These are phyloP conservation scores for Monarcha castaneiventris DNA, from an alignment of 2,113 vertebrate genomes.

Conservation along the genomic window DNA sequence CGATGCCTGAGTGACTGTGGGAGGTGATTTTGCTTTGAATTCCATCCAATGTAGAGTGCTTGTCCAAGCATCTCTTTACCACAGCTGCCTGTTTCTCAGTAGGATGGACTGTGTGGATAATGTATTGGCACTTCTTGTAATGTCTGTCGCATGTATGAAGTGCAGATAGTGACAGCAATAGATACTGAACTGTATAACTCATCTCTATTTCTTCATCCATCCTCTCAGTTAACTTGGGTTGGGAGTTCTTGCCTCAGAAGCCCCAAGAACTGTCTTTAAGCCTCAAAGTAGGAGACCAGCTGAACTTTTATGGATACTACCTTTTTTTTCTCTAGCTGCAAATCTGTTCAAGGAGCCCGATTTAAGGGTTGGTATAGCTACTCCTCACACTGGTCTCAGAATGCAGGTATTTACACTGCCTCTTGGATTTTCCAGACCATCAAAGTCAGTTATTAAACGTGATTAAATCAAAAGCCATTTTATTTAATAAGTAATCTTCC, in stretches of 20 bases:
- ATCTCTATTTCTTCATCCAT: neutral
- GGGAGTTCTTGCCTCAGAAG: neutral
- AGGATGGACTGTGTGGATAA: neutral
- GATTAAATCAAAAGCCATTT: neutral
- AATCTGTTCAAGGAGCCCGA: neutral
- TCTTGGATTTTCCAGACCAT: neutral
- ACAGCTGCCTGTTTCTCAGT: neutral
- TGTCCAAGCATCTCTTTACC: neutral
- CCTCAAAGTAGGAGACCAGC: neutral
- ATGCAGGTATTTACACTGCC: neutral
- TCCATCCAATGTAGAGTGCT: rapidly evolving
- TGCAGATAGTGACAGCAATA: neutral
- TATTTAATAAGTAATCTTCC: neutral
- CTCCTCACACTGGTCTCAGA: neutral
- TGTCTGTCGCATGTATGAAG: neutral
- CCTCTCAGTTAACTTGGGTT: neutral
- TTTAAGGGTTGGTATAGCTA: neutral
- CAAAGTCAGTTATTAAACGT: neutral
- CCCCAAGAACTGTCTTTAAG: neutral
- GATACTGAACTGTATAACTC: neutral
- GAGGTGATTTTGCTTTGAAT: neutral
- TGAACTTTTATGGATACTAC: neutral
- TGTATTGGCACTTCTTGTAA: neutral
- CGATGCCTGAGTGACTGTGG: neutral
- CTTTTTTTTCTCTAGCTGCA: neutral